phyloP scores from a whole-genome alignment of 1,140 invertebrate species.

The Trachelipus rathkii region DNA sequence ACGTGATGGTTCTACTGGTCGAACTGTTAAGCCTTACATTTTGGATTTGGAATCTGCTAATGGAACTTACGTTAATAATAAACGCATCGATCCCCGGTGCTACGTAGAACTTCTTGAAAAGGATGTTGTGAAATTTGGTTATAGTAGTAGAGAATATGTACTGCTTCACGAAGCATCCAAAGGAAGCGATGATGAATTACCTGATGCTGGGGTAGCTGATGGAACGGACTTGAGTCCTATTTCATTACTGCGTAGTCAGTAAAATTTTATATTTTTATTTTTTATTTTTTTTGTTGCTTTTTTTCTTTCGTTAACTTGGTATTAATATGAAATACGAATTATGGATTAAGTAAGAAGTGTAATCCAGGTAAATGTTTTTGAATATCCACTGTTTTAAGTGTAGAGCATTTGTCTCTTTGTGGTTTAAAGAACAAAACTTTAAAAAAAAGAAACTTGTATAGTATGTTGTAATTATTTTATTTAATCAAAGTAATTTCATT shows the following conservation, averaged over 20 bases:
- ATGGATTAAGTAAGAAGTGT: too few relatives aligned
- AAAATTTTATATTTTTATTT: too few relatives aligned
- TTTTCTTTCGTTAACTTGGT: too few relatives aligned
- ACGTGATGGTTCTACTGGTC: slow-evolving; percentile 23
- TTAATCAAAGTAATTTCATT: too few relatives aligned
- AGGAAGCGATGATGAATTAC: slow-evolving; percentile 53
- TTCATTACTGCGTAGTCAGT: slow-evolving; percentile 15
- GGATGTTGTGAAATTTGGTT: slow-evolving; percentile 97
- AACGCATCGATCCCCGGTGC: slow-evolving; percentile 81
- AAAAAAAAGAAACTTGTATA: too few relatives aligned
- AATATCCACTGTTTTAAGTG: too few relatives aligned
- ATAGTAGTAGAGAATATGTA: slow-evolving; percentile 92
- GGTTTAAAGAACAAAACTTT: too few relatives aligned
- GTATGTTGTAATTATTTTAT: too few relatives aligned
- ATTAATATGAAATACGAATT: too few relatives aligned
- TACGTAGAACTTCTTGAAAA: slow-evolving; percentile 91
- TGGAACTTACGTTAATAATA: slow-evolving; percentile 94
- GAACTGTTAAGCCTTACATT: slow-evolving; percentile 76
- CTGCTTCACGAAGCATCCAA: slow-evolving; percentile 89
- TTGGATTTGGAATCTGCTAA: slow-evolving; percentile 97
- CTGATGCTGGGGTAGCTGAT: slow-evolving; percentile 44
- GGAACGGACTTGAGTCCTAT: slow-evolving; percentile 36
- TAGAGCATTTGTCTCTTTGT: too few relatives aligned
- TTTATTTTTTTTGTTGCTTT: too few relatives aligned
- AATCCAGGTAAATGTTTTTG: too few relatives aligned